phyloP scores from a whole-genome alignment of 2,888 invertebrate species.

The Papilio protenor region DNA sequence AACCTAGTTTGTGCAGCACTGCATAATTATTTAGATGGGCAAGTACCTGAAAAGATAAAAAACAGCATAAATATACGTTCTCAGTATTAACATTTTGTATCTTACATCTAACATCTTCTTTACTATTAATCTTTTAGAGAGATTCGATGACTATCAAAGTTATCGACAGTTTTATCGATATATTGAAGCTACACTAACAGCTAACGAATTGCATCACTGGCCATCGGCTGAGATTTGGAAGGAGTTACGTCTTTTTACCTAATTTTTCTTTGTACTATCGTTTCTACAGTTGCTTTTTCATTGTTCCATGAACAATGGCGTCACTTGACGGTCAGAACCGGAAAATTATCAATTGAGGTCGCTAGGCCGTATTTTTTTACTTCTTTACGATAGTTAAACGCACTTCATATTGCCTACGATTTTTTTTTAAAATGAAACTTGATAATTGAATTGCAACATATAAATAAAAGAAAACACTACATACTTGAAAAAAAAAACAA shows the following conservation, averaged over 20 bases:
- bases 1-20: not conserved
- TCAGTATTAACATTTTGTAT: not conserved
- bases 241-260: slow-evolving; percentile 68
- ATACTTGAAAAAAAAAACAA: no score
- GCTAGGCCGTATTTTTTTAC: slow-evolving; percentile 41
- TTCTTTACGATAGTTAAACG: slow-evolving; percentile 30
- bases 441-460: not conserved
- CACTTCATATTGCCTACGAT: slow-evolving; percentile 33
- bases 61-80: not conserved
- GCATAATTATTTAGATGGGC: not conserved
- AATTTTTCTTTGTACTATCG: slow-evolving; percentile 70
- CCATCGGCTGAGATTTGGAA: slow-evolving; percentile 66
- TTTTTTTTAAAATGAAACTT: not conserved
- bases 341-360: slow-evolving; percentile 60
- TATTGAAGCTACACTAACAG: slow-evolving; percentile 49
- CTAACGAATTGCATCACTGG: slow-evolving; percentile 65
- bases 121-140: not conserved
- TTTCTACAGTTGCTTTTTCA: slow-evolving; percentile 62
- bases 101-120: not conserved
- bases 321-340: slow-evolving; percentile 57
- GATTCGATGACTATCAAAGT: not conserved
- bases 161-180: slow-evolving; percentile 21
- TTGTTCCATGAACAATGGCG: slow-evolving; percentile 70
- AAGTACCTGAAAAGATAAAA: slow-evolving; percentile 40
- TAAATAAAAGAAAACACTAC: not conserved